Evolutionary conservation across 2,888 invertebrate genomes (phyloP).

Genomic region (Orthosia incerta): DNA sequence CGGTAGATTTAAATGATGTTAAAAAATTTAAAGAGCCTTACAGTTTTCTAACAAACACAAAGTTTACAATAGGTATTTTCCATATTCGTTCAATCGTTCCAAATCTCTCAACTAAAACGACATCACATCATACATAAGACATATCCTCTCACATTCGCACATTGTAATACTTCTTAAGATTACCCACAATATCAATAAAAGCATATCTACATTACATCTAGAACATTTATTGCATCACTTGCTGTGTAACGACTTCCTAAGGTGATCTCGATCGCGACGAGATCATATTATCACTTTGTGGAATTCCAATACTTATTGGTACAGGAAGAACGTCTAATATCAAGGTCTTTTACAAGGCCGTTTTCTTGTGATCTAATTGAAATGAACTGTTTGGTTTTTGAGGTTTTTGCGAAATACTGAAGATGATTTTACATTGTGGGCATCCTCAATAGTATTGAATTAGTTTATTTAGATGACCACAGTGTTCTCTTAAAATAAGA

Average conservation of each 20-base stretch:
- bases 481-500: background rate
- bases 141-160: constrained; percentile 13
- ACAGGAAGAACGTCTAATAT: constrained; percentile 64
- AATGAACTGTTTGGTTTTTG: constrained; percentile 13
- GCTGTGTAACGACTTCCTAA: constrained; percentile 58
- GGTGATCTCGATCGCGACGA: constrained; percentile 54
- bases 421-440: background rate
- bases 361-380: constrained; percentile 21
- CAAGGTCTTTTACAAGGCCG: constrained; percentile 57
- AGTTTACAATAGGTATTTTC: background rate
- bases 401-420: background rate
- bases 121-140: background rate
- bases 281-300: constrained; percentile 57
- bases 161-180: constrained; percentile 27
- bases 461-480: background rate
- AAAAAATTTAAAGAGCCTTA: background rate
- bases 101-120: constrained; percentile 1
- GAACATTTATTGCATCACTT: constrained; percentile 56
- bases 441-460: background rate
- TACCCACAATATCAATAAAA: constrained; percentile 53
- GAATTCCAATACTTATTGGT: constrained; percentile 60
- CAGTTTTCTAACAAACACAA: background rate
- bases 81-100: background rate
- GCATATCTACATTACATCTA: constrained; percentile 49
- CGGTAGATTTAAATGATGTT: no score